These are phyloP conservation scores for Ramazzottius varieornatus DNA, from an alignment of 2,888 invertebrate genomes.

Conservation along the genomic window DNA sequence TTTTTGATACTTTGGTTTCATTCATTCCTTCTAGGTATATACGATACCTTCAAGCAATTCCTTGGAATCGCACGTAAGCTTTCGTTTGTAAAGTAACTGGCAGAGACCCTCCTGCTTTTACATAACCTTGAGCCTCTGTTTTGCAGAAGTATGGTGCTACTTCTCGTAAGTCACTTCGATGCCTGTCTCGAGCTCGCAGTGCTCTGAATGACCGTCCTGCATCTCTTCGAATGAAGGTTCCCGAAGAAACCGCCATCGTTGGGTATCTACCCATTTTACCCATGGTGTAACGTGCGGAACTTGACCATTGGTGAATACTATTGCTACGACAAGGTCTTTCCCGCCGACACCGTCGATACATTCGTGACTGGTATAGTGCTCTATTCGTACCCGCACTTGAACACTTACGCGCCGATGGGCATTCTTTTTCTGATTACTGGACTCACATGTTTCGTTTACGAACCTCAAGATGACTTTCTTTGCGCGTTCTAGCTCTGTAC, in stretches of 20 bases:
- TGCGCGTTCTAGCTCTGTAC: neutral
- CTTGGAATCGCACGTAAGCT: neutral
- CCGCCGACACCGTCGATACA: neutral
- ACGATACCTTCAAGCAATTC: neutral
- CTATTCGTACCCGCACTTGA: too few species aligned
- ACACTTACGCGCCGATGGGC: too few species aligned
- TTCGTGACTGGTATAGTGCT: neutral
- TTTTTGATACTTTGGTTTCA: too few species aligned
- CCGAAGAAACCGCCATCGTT: neutral
- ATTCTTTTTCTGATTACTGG: neutral
- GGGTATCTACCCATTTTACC: neutral
- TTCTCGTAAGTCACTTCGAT: too few species aligned
- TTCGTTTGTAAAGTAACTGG: too few species aligned
- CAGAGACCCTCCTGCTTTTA: too few species aligned
- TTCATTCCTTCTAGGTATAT: neutral
- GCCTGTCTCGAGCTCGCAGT: too few species aligned
- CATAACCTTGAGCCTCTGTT: neutral
- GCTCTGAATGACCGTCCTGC: too few species aligned
- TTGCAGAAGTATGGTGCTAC: constrained; percentile 2
- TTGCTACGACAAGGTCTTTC: neutral
- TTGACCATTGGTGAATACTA: neutral
- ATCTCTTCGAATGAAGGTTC: too few species aligned
- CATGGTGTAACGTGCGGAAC: neutral
- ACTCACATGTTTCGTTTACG: neutral
- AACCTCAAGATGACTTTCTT: neutral